Percentiles rank a stretch among this genome's conserved stretches.
phyloP scores from a whole-genome alignment of 2,797 vertebrate species.

The Schizopygopsis malacanthus region DNA sequence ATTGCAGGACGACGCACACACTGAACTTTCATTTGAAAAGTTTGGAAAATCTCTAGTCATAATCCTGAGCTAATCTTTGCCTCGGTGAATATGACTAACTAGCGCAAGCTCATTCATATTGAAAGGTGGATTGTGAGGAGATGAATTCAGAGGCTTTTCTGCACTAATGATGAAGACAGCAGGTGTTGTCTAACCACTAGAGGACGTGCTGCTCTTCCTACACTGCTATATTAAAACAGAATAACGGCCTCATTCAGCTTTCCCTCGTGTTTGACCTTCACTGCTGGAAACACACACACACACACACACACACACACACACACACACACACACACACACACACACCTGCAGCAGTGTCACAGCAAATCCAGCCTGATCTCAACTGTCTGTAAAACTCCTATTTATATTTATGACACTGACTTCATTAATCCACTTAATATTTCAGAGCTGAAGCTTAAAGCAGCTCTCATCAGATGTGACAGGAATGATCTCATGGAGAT shows the following conservation, averaged over 20 bases:
- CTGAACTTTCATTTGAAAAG: neutral
- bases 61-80: neutral
- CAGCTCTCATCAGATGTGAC: slow-evolving; percentile 68
- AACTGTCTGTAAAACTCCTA: slow-evolving; percentile 67
- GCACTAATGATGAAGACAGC: slow-evolving; percentile 3
- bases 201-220: slow-evolving; percentile 4
- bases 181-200: slow-evolving; percentile 27
- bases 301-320: no score
- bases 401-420: slow-evolving; percentile 79
- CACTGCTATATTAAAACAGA: slow-evolving; percentile 49
- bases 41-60: neutral
- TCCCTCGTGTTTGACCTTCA: slow-evolving; percentile 70
- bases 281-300: slow-evolving; percentile 60
- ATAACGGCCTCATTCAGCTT: slow-evolving; percentile 65
- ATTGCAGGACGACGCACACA: neutral
- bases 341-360: slow-evolving; percentile 54
- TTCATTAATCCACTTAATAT: slow-evolving; percentile 82
- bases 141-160: neutral
- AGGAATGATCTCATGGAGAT: slow-evolving; percentile 67
- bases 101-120: slow-evolving; percentile 15
- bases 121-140: neutral
- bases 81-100: neutral
- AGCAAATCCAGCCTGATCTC: slow-evolving; percentile 47
- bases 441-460: slow-evolving; percentile 72
- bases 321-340: no score